These are phyloP conservation scores for Phasia obesa DNA, from an alignment of 2,888 invertebrate genomes.

Conservation along the genomic window DNA sequence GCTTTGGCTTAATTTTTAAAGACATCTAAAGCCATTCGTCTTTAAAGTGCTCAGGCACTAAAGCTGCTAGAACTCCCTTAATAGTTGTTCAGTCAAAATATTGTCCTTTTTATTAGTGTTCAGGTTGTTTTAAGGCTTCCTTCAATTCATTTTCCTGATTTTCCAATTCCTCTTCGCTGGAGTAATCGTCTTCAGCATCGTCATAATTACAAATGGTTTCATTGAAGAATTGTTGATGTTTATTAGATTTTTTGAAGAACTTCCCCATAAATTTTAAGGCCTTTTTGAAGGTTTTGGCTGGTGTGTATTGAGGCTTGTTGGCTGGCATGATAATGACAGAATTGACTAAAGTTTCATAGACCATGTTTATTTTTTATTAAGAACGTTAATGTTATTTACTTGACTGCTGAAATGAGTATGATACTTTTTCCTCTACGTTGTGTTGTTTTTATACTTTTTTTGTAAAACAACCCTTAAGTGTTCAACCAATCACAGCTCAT, in stretches of 20 bases:
- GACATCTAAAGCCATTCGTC: constrained; percentile 61
- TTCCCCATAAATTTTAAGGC: constrained; percentile 74
- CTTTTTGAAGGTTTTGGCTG: constrained; percentile 74
- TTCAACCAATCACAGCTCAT: constrained; percentile 75
- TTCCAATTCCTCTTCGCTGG: constrained; percentile 60
- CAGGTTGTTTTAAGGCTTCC: constrained; percentile 24
- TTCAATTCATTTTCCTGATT: constrained; percentile 63
- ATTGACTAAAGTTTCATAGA: constrained; percentile 75
- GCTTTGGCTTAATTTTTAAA: constrained; percentile 53
- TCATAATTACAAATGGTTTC: constrained; percentile 36
- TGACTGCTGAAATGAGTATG: constrained; percentile 72
- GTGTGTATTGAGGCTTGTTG: constrained; percentile 72
- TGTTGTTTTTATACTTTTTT: constrained; percentile 75
- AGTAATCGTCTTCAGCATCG: constrained; percentile 12
- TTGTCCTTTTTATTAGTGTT: neutral
- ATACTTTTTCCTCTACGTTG: constrained; percentile 64
- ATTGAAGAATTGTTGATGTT: constrained; percentile 45
- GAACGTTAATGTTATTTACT: constrained; percentile 24
- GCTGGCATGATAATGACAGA: constrained; percentile 44
- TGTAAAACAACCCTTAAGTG: constrained; percentile 72
- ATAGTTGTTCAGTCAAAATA: neutral
- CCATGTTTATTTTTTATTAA: constrained; percentile 71
- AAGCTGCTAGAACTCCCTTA: neutral
- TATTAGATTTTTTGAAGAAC: constrained; percentile 69
- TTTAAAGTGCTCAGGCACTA: neutral